Evolutionary conservation across 1,140 invertebrate species (phyloP).

Genomic region (Anoplophora glabripennis): DNA sequence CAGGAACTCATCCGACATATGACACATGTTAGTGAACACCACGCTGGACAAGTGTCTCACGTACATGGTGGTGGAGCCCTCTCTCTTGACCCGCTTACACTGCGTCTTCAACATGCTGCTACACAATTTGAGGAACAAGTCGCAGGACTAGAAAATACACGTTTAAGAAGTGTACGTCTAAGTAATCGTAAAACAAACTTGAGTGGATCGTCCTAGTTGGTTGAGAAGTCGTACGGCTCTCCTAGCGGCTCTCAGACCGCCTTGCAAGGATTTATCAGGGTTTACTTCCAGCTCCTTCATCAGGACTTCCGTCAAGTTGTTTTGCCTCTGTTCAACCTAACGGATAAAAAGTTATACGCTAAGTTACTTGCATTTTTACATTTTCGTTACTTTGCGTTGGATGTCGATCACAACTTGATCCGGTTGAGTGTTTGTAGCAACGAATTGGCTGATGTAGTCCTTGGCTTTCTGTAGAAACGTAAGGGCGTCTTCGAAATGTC

Average conservation of each 20-base stretch:
- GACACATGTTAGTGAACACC: constrained; percentile 84
- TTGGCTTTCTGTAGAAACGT: constrained; percentile 75
- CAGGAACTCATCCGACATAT: constrained; percentile 83
- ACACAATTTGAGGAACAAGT: constrained; percentile 82
- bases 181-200: constrained; percentile 46
- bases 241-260: constrained; percentile 84
- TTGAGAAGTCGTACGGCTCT: constrained; percentile 85
- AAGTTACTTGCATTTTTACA: not conserved
- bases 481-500: constrained; percentile 95
- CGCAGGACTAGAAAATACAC: constrained; percentile 62
- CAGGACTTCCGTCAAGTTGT: constrained; percentile 78
- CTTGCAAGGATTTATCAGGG: constrained; percentile 86
- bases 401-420: constrained; percentile 49
- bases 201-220: constrained; percentile 73
- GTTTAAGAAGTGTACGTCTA: constrained; percentile 2
- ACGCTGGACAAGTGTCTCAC: constrained; percentile 80
- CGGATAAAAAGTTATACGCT: not conserved
- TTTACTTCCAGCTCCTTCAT: constrained; percentile 85
- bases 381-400: constrained; percentile 47
- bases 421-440: constrained; percentile 48
- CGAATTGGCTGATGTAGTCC: constrained; percentile 53
- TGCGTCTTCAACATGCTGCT: constrained; percentile 78
- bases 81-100: constrained; percentile 81
- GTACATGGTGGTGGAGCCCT: constrained; percentile 83
- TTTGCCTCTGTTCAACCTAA: constrained; percentile 72